Evolutionary conservation across 1,140 invertebrate species (phyloP).

Genomic region (Akabosia matsudoensis): DNA sequence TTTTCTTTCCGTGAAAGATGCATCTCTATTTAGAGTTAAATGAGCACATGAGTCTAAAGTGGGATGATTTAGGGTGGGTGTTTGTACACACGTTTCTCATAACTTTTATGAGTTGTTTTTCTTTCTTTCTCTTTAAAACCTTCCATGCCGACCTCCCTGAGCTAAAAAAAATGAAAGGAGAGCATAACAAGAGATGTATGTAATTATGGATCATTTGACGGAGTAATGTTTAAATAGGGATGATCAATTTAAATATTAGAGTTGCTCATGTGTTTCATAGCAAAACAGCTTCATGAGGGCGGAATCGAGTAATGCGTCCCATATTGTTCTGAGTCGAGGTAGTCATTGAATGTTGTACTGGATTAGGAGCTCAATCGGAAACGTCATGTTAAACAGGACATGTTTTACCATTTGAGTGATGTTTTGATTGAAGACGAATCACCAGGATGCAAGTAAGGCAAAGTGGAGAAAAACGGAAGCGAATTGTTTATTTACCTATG

Average conservation of each 20-base stretch:
- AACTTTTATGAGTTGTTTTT: constrained; percentile 7
- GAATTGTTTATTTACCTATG: constrained; percentile 45
- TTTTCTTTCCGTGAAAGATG: too few relatives aligned
- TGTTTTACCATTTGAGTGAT: not conserved
- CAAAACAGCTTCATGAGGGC: too few relatives aligned
- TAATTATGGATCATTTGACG: too few relatives aligned
- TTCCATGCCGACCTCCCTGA: constrained; percentile 8
- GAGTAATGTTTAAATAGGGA: too few relatives aligned
- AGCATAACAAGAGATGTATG: not conserved
- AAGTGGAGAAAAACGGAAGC: constrained; percentile 32
- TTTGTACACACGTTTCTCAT: not conserved
- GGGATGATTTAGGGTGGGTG: too few relatives aligned
- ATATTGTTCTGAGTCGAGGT: not conserved
- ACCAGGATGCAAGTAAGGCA: not conserved
- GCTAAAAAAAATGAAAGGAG: too few relatives aligned
- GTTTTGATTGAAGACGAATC: not conserved
- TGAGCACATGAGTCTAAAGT: too few relatives aligned
- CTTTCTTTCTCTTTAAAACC: too few relatives aligned
- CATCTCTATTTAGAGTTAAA: too few relatives aligned
- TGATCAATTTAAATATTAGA: too few relatives aligned
- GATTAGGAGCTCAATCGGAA: not conserved
- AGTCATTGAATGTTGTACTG: not conserved
- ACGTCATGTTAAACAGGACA: not conserved
- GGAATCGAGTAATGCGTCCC: constrained; percentile 15
- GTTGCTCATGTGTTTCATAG: too few relatives aligned